These are phyloP conservation scores for Branchipolynoe longqiensis DNA, from an alignment of 2,888 invertebrate species.

Conservation along the genomic window DNA sequence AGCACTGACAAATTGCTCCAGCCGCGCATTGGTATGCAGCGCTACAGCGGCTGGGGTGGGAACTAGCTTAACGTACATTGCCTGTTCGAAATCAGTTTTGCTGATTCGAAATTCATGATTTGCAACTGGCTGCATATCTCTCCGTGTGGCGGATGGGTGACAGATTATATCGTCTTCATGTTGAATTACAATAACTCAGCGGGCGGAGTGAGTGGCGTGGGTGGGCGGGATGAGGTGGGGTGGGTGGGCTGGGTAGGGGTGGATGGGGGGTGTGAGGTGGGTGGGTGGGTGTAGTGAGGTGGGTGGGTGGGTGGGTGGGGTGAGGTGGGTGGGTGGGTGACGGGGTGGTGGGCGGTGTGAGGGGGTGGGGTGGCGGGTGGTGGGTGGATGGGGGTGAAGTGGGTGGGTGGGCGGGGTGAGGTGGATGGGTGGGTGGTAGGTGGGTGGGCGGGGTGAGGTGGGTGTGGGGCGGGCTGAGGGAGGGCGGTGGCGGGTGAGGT, in stretches of 20 bases:
- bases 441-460: no score
- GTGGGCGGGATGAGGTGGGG: no score
- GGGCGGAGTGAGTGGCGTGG: background rate
- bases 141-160: constrained; percentile 7
- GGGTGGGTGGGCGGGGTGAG: no score
- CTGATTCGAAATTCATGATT: constrained; percentile 49
- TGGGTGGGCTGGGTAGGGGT: no score
- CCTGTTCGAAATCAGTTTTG: constrained; percentile 16
- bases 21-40: constrained; percentile 26
- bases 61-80: constrained; percentile 23
- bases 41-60: constrained; percentile 17
- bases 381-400: no score
- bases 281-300: background rate
- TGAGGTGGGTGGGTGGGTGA: no score
- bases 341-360: no score
- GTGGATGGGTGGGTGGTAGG: no score
- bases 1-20: background rate
- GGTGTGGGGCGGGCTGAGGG: no score
- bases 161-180: constrained; percentile 34
- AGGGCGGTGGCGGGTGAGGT: no score
- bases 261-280: no score
- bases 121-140: constrained; percentile 38
- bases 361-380: no score
- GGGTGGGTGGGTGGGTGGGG: background rate
- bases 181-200: constrained; percentile 26